Evolutionary conservation across 2,888 invertebrate genomes (phyloP).

Genomic region (Amphipoea lucens): DNA sequence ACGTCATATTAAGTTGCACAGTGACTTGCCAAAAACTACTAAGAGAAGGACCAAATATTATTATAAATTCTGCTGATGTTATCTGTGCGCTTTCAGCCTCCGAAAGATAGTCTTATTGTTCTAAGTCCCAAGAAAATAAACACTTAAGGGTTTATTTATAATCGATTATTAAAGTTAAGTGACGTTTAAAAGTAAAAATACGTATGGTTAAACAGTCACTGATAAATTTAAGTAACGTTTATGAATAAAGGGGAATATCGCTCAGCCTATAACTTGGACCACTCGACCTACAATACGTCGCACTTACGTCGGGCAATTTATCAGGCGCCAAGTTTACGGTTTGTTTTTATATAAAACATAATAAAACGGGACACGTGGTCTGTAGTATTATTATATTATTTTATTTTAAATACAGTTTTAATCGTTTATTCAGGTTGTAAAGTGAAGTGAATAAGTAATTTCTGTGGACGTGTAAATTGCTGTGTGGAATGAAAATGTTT

Average conservation of each 20-base stretch:
- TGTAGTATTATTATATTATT: conserved; percentile 28
- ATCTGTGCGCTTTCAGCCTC: too few relatives aligned
- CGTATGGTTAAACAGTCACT: too few relatives aligned
- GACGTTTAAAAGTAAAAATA: too few relatives aligned
- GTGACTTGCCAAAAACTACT: too few relatives aligned
- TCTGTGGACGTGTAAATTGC: background rate
- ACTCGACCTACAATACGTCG: conserved; percentile 54
- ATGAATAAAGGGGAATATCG: background rate
- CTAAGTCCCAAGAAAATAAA: too few relatives aligned
- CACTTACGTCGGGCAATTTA: conserved; percentile 66
- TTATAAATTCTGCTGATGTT: too few relatives aligned
- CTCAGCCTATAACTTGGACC: conserved; percentile 36
- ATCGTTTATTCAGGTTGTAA: background rate
- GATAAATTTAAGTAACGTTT: too few relatives aligned
- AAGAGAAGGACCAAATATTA: too few relatives aligned
- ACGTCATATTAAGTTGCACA: too few relatives aligned
- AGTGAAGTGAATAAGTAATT: conserved; percentile 4
- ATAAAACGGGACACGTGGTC: conserved; percentile 58
- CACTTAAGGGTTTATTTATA: too few relatives aligned
- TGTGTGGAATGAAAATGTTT: background rate
- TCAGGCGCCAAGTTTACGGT: conserved; percentile 68
- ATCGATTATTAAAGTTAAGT: too few relatives aligned
- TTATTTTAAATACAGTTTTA: conserved; percentile 23
- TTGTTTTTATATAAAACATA: conserved; percentile 66
- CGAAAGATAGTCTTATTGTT: too few relatives aligned